Conservation (phyloP, 2,888 invertebrate species). For the Parasteatoda lunata region DNA sequence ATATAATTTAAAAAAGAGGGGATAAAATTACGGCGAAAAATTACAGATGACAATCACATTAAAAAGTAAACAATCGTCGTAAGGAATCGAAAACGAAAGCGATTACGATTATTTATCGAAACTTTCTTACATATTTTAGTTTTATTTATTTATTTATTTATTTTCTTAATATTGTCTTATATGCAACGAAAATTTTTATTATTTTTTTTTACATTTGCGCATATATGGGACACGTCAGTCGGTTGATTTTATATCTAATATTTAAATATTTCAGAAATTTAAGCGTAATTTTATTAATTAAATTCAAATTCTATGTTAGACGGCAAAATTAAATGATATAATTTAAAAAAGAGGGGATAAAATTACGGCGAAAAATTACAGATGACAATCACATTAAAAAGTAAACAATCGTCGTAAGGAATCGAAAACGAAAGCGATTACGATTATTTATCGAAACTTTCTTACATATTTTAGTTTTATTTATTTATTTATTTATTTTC, state of each 20-base stretch:
- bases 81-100: slow-evolving; percentile 1
- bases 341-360: too few species aligned
- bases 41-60: background rate
- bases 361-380: too few species aligned
- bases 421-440: background rate
- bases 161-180: too few species aligned
- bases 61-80: slow-evolving; percentile 1
- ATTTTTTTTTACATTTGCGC: slow-evolving; percentile 21
- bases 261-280: background rate
- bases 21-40: too few species aligned
- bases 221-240: slow-evolving; percentile 41
- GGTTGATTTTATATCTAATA: background rate
- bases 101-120: background rate
- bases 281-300: background rate
- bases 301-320: too few species aligned
- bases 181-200: background rate
- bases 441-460: background rate
- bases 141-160: background rate
- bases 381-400: background rate
- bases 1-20: too few species aligned
- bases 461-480: background rate
- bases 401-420: slow-evolving; percentile 2
- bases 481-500: too few species aligned
- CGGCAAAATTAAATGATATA: too few species aligned
- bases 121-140: background rate